Conservation (phyloP, 2,888 invertebrate species). For the Noctua fimbriata region DNA sequence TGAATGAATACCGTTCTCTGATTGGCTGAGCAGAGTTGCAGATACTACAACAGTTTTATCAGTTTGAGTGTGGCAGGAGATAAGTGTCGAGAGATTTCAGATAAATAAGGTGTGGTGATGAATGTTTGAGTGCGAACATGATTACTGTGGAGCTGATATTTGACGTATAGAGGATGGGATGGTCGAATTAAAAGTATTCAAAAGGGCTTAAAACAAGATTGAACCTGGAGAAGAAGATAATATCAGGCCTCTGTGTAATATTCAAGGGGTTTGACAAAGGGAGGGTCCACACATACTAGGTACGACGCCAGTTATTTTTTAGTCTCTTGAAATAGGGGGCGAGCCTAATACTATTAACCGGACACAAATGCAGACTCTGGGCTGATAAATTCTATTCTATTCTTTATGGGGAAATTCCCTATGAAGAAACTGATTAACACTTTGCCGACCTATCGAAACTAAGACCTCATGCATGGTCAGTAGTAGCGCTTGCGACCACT, state of each 20-base stretch:
- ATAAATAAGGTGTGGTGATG: slow-evolving; percentile 27
- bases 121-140: slow-evolving; percentile 8
- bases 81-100: slow-evolving; percentile 45
- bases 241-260: background rate
- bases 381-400: background rate
- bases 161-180: background rate
- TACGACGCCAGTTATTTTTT: no score
- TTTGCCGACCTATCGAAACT: background rate
- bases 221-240: background rate
- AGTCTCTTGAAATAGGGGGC: background rate
- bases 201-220: background rate
- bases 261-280: background rate
- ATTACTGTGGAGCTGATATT: background rate
- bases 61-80: slow-evolving; percentile 55
- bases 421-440: background rate
- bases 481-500: background rate
- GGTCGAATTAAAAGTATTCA: background rate
- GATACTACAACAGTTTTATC: slow-evolving; percentile 52
- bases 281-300: background rate
- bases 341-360: background rate
- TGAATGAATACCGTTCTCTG: slow-evolving; percentile 69
- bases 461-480: background rate
- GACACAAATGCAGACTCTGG: background rate
- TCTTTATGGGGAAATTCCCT: background rate
- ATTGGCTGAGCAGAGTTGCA: slow-evolving; percentile 75